A percentile compares a stretch with the other conserved stretches of the same genome.
Evolutionary conservation across 2,888 invertebrate species (phyloP).

Genomic region (Leptinotarsa tumamoca): DNA sequence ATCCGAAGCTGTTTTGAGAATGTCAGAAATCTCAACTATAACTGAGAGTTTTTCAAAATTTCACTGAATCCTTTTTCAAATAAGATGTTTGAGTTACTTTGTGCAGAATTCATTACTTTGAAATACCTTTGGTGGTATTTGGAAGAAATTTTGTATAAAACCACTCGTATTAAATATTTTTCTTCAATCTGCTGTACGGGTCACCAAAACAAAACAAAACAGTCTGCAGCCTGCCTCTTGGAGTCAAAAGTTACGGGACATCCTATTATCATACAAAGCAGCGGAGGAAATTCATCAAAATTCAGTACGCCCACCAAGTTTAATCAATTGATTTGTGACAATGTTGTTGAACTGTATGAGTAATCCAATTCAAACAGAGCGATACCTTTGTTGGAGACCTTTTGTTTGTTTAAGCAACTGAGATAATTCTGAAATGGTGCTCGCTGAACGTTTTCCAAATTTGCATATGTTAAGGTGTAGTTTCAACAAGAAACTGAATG

Average conservation of each 20-base stretch:
- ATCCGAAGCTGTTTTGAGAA: too few relatives aligned
- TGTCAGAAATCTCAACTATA: too few relatives aligned
- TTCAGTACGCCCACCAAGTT: slow-evolving; percentile 32
- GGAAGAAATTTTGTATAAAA: too few relatives aligned
- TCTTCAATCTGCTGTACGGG: too few relatives aligned
- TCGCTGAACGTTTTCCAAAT: slow-evolving; percentile 46
- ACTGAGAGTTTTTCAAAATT: too few relatives aligned
- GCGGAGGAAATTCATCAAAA: slow-evolving; percentile 28
- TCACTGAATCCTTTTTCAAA: too few relatives aligned
- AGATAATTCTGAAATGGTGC: slow-evolving; percentile 49
- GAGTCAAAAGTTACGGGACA: not conserved
- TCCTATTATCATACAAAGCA: slow-evolving; percentile 15
- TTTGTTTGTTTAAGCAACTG: slow-evolving; percentile 54
- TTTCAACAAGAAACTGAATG: slow-evolving; percentile 51
- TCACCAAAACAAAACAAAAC: not conserved
- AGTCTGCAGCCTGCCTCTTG: not conserved
- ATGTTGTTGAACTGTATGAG: slow-evolving; percentile 47
- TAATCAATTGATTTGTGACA: slow-evolving; percentile 49
- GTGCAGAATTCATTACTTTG: too few relatives aligned
- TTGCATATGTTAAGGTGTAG: slow-evolving; percentile 56
- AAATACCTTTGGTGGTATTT: too few relatives aligned
- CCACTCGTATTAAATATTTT: too few relatives aligned
- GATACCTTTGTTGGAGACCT: slow-evolving; percentile 50
- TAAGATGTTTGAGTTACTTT: too few relatives aligned
- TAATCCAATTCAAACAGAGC: slow-evolving; percentile 54